Conservation (phyloP, 2,113 vertebrate genomes). For the Indicator maculatus region DNA sequence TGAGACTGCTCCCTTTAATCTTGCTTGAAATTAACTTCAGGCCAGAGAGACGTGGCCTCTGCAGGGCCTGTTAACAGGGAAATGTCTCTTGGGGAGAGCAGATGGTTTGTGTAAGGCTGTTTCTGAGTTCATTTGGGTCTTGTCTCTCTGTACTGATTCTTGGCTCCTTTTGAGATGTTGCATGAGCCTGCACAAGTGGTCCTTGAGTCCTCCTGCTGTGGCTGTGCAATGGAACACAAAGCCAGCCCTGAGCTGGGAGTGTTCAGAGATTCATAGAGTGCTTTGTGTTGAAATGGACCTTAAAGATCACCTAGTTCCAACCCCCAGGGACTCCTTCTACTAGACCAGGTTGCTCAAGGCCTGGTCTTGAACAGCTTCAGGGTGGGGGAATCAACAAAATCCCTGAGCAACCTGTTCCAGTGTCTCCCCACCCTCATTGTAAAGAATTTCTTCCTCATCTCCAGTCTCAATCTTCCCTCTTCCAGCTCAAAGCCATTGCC, state of each 20-base stretch:
- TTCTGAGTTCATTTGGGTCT: background rate
- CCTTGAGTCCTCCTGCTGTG: rapidly evolving
- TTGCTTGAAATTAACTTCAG: background rate
- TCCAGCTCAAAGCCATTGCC: no score
- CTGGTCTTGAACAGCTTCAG: no score
- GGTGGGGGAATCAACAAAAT: no score
- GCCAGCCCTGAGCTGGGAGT: background rate
- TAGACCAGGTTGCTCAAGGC: no score
- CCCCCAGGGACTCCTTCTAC: no score
- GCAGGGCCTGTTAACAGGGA: background rate
- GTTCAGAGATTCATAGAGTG: no score
- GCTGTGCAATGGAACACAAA: background rate
- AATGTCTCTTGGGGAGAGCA: background rate
- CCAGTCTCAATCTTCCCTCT: no score
- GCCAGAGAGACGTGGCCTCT: background rate
- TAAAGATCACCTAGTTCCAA: no score
- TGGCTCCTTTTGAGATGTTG: background rate
- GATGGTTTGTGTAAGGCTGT: background rate
- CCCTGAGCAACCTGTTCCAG: no score
- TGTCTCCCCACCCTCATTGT: no score
- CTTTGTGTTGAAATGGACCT: no score
- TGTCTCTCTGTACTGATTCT: background rate
- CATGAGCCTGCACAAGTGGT: background rate
- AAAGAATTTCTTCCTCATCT: no score
- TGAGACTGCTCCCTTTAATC: background rate